A percentile compares a stretch with the other conserved stretches of the same genome.
These are phyloP conservation scores for Toxostoma redivivum DNA, from an alignment of 2,113 vertebrate genomes.

Conservation along the genomic window DNA sequence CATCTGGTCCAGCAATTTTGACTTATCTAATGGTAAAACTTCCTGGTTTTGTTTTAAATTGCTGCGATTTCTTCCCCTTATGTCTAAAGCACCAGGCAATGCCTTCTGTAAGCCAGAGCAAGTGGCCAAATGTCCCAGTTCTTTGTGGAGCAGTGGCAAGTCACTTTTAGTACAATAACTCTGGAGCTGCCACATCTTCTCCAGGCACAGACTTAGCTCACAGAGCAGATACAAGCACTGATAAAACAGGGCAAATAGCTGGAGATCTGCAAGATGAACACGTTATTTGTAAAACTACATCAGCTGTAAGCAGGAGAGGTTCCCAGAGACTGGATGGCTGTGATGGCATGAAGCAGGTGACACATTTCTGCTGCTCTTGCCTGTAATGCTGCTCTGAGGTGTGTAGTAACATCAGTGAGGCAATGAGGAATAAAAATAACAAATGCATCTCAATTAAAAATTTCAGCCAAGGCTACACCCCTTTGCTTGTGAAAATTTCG, in stretches of 20 bases:
- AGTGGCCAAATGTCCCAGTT: background rate
- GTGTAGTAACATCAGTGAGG: background rate
- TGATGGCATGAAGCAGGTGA: background rate
- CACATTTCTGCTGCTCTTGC: background rate
- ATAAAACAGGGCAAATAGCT: background rate
- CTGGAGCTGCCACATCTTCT: background rate
- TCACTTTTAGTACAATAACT: background rate
- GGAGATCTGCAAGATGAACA: background rate
- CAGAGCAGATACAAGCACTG: background rate
- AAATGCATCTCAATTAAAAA: background rate
- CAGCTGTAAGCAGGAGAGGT: background rate
- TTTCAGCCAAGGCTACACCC: background rate
- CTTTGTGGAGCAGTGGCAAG: background rate
- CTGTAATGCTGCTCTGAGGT: background rate
- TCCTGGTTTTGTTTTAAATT: conserved; percentile 3
- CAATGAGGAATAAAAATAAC: background rate
- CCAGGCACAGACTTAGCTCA: background rate
- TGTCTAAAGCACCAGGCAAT: background rate
- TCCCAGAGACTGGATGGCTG: background rate
- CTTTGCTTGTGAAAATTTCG: background rate
- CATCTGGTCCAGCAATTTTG: background rate
- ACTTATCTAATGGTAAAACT: background rate
- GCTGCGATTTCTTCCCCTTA: background rate
- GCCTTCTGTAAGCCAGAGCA: background rate
- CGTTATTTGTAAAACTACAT: background rate